Evolutionary conservation across 2,888 invertebrate genomes (phyloP).

Genomic region (Eupeodes luniger): DNA sequence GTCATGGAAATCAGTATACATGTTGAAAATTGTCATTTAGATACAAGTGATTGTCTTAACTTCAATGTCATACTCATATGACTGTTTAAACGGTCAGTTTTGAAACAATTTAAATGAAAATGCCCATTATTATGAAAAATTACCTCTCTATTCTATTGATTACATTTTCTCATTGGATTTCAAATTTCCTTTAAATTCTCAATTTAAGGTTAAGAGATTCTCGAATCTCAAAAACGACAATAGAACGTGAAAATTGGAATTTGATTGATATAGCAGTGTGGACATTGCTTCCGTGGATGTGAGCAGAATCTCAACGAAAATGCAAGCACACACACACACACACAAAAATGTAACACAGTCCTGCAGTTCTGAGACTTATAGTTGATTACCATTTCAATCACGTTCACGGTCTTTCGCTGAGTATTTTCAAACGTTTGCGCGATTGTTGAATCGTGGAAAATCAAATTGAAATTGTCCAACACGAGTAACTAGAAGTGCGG

Average conservation of each 20-base stretch:
- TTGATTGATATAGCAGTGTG: constrained; percentile 71
- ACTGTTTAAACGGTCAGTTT: too few relatives aligned
- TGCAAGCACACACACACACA: background rate
- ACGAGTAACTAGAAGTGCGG: too few relatives aligned
- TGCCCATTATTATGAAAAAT: too few relatives aligned
- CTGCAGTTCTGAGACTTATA: constrained; percentile 26
- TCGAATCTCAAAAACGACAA: constrained; percentile 35
- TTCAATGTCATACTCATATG: too few relatives aligned
- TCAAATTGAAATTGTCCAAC: too few relatives aligned
- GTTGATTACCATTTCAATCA: background rate
- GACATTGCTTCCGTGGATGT: constrained; percentile 33
- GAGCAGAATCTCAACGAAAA: constrained; percentile 23
- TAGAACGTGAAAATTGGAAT: constrained; percentile 74
- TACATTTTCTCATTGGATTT: background rate
- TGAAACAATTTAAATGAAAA: too few relatives aligned
- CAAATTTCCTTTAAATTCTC: constrained; percentile 22
- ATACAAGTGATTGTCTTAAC: too few relatives aligned
- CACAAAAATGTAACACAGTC: constrained; percentile 13
- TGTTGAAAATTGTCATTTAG: too few relatives aligned
- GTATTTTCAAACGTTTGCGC: too few relatives aligned
- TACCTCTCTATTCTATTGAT: background rate
- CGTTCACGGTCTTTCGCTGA: too few relatives aligned
- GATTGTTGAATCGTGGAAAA: too few relatives aligned
- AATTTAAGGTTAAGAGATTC: constrained; percentile 36
- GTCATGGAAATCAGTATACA: too few relatives aligned